These are phyloP conservation scores for Forficula auricularia DNA, from an alignment of 1,140 invertebrate genomes.

Conservation along the genomic window DNA sequence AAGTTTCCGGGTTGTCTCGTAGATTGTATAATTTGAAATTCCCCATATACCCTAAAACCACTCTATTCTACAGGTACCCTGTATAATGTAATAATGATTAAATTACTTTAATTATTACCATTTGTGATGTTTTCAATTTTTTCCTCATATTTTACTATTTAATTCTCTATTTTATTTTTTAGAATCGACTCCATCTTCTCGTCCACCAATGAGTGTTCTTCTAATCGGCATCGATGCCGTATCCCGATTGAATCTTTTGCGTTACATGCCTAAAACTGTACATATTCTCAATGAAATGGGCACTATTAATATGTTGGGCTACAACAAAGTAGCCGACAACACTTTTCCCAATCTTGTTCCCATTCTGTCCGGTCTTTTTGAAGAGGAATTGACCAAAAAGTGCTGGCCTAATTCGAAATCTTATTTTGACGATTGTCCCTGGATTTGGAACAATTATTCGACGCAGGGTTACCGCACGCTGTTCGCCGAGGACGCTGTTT, in stretches of 20 bases:
- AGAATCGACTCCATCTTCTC: not conserved
- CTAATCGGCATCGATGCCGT: constrained; percentile 74
- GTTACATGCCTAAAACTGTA: constrained; percentile 59
- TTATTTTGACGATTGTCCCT: constrained; percentile 39
- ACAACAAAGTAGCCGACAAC: constrained; percentile 68
- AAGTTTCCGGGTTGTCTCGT: too few relatives aligned
- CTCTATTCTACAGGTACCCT: too few relatives aligned
- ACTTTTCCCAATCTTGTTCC: constrained; percentile 68
- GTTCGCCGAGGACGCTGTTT: constrained; percentile 35
- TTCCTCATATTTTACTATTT: too few relatives aligned
- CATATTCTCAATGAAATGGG: constrained; percentile 29
- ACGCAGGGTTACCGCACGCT: constrained; percentile 32
- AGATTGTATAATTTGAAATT: too few relatives aligned
- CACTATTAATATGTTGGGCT: constrained; percentile 53
- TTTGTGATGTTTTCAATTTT: too few relatives aligned
- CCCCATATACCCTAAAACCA: too few relatives aligned
- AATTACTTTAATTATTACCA: too few relatives aligned
- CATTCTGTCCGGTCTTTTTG: constrained; percentile 43
- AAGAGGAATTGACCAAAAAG: constrained; percentile 35
- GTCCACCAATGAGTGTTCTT: constrained; percentile 37
- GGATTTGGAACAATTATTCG: constrained; percentile 37
- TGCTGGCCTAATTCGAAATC: constrained; percentile 32
- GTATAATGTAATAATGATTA: too few relatives aligned
- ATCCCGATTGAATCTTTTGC: constrained; percentile 65
- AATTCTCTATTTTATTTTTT: not conserved